phyloP scores from a whole-genome alignment of 2,113 vertebrate genomes.

The Brachypodius melanocephalos region DNA sequence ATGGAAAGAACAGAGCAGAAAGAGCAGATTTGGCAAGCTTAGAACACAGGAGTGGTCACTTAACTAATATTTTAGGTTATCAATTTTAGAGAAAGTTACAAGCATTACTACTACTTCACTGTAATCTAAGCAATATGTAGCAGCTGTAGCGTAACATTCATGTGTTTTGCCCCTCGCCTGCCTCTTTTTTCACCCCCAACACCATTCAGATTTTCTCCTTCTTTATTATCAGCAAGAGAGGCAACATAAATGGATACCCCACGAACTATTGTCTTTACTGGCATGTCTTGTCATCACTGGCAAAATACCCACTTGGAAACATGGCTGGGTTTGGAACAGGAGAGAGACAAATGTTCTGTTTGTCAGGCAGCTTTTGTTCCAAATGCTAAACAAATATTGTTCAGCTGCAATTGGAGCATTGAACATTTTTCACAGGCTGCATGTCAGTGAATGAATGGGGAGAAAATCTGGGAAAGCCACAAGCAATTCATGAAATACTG shows the following conservation, averaged over 20 bases:
- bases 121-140: neutral
- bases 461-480: neutral
- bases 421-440: neutral
- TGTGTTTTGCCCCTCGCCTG: neutral
- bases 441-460: neutral
- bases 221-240: neutral
- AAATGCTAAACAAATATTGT: constrained; percentile 43
- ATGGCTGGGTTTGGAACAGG: neutral
- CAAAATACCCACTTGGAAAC: neutral
- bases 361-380: neutral
- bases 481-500: constrained; percentile 14
- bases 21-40: neutral
- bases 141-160: neutral
- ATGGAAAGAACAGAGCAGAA: neutral
- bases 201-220: neutral
- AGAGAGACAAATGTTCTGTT: neutral
- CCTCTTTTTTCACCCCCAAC: neutral
- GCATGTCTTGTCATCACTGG: neutral
- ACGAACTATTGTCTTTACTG: neutral
- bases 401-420: neutral
- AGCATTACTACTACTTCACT: neutral
- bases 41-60: neutral
- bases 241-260: neutral
- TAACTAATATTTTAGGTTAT: neutral
- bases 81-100: neutral